Conservation (phyloP, 53 echinoderm and acorn worm species). For the Luidia sarsii region DNA sequence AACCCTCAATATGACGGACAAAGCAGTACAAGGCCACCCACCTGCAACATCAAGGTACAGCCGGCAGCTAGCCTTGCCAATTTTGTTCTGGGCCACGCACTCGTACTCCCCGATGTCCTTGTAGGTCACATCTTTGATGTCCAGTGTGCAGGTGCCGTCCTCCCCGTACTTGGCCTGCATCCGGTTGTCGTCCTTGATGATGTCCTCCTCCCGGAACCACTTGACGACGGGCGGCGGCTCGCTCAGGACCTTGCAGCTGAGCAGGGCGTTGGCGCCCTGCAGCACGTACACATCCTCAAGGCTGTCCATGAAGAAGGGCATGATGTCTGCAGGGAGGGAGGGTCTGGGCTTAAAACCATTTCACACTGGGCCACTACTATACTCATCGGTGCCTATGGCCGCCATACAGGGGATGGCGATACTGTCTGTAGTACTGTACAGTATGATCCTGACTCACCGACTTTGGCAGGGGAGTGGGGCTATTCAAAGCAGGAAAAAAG, state of each 20-base stretch:
- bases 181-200: conserved; percentile 56
- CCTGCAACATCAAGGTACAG: conserved; percentile 95
- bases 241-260: conserved; percentile 69
- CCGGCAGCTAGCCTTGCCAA: conserved; percentile 77
- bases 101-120: conserved; percentile 95
- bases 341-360: too few species aligned
- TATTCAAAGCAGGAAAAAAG: too few species aligned
- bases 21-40: too few species aligned
- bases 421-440: too few species aligned
- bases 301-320: conserved; percentile 74
- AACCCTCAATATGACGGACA: too few species aligned
- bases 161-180: conserved; percentile 42
- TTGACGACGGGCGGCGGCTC: conserved; percentile 75
- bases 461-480: too few species aligned
- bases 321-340: conserved; percentile 7
- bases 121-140: conserved; percentile 68
- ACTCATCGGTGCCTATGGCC: too few species aligned
- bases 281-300: conserved; percentile 93
- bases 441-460: too few species aligned
- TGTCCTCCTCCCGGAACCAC: conserved; percentile 89
- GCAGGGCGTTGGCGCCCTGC: conserved; percentile 58
- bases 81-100: conserved; percentile 85
- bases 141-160: conserved; percentile 67
- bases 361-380: too few species aligned
- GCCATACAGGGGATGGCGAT: too few species aligned